Evolutionary conservation across 2,797 vertebrate species (phyloP).

Genomic region (Acanthornis magna): DNA sequence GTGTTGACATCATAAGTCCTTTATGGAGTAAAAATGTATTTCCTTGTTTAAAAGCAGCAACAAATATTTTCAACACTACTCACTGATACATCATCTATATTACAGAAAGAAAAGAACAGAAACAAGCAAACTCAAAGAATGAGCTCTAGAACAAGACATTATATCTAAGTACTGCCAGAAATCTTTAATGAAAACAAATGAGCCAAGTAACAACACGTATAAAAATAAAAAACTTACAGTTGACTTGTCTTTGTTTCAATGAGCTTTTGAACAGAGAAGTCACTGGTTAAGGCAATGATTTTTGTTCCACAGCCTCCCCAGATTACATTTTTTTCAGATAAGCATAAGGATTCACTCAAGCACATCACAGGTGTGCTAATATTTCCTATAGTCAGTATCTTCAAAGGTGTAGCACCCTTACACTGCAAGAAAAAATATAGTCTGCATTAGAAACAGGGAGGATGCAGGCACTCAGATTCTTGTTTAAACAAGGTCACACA

Average conservation of each 20-base stretch:
- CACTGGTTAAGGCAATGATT: conserved; percentile 82
- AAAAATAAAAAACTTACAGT: conserved; percentile 77
- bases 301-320: conserved; percentile 92
- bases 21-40: not conserved
- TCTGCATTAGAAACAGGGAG: not conserved
- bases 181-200: not conserved
- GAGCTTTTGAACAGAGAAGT: conserved; percentile 83
- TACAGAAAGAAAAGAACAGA: not conserved
- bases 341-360: conserved; percentile 79
- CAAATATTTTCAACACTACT: not conserved
- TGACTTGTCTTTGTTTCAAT: conserved; percentile 86
- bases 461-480: not conserved
- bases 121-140: not conserved
- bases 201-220: not conserved
- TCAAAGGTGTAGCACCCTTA: conserved; percentile 83
- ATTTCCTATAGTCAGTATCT: conserved; percentile 81
- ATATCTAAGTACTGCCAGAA: not conserved
- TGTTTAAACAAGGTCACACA: not conserved
- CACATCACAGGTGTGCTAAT: conserved; percentile 87
- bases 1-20: not conserved
- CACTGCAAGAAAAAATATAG: conserved; percentile 65
- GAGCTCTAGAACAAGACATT: not conserved
- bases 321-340: conserved; percentile 78
- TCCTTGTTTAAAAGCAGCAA: not conserved
- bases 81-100: not conserved